phyloP scores from a whole-genome alignment of 2,113 vertebrate species.

The Mohoua ochrocephala region DNA sequence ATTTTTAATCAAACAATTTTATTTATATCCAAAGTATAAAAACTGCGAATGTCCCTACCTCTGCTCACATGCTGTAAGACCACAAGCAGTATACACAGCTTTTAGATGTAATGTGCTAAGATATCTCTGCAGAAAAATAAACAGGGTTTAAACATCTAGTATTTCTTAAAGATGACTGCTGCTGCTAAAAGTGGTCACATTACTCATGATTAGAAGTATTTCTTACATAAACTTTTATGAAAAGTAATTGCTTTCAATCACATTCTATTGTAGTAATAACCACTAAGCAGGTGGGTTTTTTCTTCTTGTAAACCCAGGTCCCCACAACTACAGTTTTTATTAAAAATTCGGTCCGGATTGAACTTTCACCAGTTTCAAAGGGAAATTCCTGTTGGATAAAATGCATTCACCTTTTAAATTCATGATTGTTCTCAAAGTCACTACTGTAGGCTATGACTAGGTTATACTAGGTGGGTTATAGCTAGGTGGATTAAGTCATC shows the following conservation, averaged over 20 bases:
- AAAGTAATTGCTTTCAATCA: not conserved
- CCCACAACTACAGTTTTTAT: not conserved
- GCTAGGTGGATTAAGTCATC: not conserved
- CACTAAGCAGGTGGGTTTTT: not conserved
- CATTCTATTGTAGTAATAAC: not conserved
- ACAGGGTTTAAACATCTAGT: not conserved
- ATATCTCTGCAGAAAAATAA: not conserved
- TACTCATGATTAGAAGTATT: not conserved
- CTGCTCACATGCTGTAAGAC: not conserved
- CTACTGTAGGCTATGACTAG: not conserved
- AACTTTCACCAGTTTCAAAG: not conserved
- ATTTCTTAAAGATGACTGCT: not conserved
- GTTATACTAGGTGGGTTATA: not conserved
- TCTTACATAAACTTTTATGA: not conserved
- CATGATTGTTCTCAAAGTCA: not conserved
- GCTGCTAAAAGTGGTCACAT: not conserved
- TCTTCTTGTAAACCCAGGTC: not conserved
- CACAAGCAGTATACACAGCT: not conserved
- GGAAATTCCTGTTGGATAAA: not conserved
- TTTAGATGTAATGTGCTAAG: not conserved
- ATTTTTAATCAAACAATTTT: constrained; percentile 28
- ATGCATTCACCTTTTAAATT: not conserved
- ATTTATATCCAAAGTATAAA: not conserved
- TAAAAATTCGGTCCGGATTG: not conserved
- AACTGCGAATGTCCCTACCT: not conserved